These are phyloP conservation scores for Alexandromys fortis DNA, from an alignment of 2,113 vertebrate species.

Conservation along the genomic window DNA sequence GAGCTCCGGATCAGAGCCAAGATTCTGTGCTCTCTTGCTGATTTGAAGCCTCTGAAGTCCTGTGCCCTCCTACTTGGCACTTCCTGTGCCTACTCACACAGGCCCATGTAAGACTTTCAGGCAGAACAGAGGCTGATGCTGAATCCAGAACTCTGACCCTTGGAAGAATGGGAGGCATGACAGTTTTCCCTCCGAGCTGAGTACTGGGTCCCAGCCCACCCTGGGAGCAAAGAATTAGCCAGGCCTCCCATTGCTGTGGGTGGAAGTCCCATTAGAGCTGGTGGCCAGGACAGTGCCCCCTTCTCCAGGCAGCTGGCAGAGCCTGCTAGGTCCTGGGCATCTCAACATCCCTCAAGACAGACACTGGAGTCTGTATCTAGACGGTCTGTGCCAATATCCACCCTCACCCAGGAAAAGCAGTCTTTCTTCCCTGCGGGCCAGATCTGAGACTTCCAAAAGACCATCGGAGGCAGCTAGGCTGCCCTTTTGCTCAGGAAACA, in stretches of 20 bases:
- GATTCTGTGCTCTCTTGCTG: neutral
- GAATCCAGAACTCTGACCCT: neutral
- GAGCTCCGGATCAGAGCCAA: neutral
- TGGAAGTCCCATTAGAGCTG: neutral
- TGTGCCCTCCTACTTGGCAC: neutral
- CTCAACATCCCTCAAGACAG: slow-evolving; percentile 46
- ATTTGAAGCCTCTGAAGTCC: neutral
- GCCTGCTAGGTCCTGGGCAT: neutral
- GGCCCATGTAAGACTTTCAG: neutral
- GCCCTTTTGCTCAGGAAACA: slow-evolving; percentile 39
- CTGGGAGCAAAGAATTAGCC: neutral
- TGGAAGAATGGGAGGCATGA: neutral
- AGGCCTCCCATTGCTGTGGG: neutral
- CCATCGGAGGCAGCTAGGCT: neutral
- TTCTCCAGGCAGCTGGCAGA: slow-evolving; percentile 66
- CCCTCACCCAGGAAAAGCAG: neutral
- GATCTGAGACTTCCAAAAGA: slow-evolving; percentile 45
- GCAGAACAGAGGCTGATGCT: neutral
- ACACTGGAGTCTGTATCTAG: slow-evolving; percentile 65
- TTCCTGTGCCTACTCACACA: neutral
- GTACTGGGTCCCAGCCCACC: neutral
- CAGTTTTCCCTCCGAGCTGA: neutral
- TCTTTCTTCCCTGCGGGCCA: slow-evolving; percentile 44
- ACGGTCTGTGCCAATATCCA: slow-evolving; percentile 45
- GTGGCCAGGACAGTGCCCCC: slow-evolving; percentile 27